A percentile compares a stretch with the other conserved stretches of the same genome.
Conservation (phyloP, 2,888 invertebrate genomes). For the Adelognathus sp. region DNA sequence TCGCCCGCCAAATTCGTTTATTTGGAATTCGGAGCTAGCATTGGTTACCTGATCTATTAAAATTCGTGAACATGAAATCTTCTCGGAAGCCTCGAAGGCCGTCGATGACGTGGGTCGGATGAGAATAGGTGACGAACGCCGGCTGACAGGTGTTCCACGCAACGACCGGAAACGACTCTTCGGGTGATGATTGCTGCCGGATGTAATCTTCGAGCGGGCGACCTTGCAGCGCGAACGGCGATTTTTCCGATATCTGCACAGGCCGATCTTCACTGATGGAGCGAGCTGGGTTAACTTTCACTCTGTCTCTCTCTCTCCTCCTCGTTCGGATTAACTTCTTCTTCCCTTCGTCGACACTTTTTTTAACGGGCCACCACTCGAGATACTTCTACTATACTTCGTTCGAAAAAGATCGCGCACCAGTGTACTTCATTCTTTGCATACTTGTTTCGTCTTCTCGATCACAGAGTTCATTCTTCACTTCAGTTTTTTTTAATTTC, state of each 20-base stretch:
- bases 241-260: slow-evolving; percentile 14
- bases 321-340: neutral
- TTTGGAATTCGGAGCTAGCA: slow-evolving; percentile 82
- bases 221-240: neutral
- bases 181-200: slow-evolving; percentile 22
- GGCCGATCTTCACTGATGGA: slow-evolving; percentile 18
- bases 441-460: neutral
- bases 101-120: slow-evolving; percentile 82
- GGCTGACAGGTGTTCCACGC: neutral
- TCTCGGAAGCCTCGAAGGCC: slow-evolving; percentile 80
- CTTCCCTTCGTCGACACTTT: neutral
- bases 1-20: slow-evolving; percentile 4
- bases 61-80: slow-evolving; percentile 86
- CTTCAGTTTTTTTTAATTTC: neutral
- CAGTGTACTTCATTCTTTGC: neutral
- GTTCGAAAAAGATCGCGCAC: neutral
- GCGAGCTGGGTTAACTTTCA: neutral
- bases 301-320: neutral
- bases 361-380: neutral
- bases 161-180: slow-evolving; percentile 34
- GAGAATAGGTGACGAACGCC: neutral
- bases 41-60: slow-evolving; percentile 86
- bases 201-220: slow-evolving; percentile 20
- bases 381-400: neutral
- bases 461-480: neutral